phyloP scores from a whole-genome alignment of 2,113 vertebrate species.

The Cephalopterus ornatus region DNA sequence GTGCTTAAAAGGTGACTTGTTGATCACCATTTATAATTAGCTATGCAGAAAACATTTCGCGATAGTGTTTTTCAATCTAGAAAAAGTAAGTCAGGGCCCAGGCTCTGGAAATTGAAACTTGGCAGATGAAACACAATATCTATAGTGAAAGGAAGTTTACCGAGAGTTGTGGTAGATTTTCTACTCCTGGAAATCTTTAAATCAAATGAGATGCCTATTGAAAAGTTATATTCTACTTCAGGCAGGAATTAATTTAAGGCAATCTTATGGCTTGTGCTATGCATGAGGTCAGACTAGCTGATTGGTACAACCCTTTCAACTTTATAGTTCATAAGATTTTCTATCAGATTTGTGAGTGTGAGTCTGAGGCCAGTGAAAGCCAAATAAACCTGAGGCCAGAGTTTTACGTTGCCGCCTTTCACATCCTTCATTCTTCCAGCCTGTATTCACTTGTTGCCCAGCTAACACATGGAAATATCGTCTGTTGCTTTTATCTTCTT shows the following conservation, averaged over 20 bases:
- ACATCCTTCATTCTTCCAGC: background rate
- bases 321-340: background rate
- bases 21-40: background rate
- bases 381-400: background rate
- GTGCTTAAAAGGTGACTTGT: conserved; percentile 15
- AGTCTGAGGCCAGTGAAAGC: background rate
- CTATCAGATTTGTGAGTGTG: background rate
- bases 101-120: background rate
- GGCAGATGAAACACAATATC: background rate
- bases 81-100: background rate
- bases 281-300: background rate
- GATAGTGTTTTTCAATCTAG: background rate
- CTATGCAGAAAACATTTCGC: background rate
- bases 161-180: conserved; percentile 6
- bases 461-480: background rate
- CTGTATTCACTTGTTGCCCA: background rate
- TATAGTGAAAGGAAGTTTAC: background rate
- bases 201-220: conserved; percentile 22
- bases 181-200: conserved; percentile 39
- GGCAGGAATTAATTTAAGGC: background rate
- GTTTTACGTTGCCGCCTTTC: background rate
- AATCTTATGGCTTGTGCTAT: background rate
- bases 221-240: conserved; percentile 14
- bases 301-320: background rate
- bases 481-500: background rate